phyloP scores from a whole-genome alignment of 1,140 invertebrate genomes.

The Diuraphis noxia region DNA sequence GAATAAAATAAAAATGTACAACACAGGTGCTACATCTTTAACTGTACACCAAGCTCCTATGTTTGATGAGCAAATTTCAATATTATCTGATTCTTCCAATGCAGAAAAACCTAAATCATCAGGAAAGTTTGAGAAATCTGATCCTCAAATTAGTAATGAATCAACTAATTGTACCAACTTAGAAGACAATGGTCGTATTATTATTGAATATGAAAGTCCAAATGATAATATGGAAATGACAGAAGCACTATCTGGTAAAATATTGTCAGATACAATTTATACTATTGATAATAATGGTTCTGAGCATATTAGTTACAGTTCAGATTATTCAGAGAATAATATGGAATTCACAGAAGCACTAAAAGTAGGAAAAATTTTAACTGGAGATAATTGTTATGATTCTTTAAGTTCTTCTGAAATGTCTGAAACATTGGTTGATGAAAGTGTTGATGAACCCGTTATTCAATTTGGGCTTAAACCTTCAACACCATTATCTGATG shows the following conservation, averaged over 20 bases:
- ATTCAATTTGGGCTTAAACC: not conserved
- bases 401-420: not conserved
- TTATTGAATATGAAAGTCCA: constrained; percentile 47
- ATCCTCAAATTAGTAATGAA: constrained; percentile 12
- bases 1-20: constrained; percentile 50
- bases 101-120: constrained; percentile 11
- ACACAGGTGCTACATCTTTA: constrained; percentile 26
- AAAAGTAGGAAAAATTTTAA: not conserved
- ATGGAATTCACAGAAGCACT: constrained; percentile 45
- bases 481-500: not conserved
- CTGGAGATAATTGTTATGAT: not conserved
- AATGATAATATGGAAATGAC: constrained; percentile 49
- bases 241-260: constrained; percentile 32
- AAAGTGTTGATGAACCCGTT: not conserved
- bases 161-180: constrained; percentile 22
- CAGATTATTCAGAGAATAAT: constrained; percentile 11
- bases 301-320: not conserved
- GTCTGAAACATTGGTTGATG: constrained; percentile 12
- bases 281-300: constrained; percentile 27
- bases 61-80: constrained; percentile 42
- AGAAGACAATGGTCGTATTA: not conserved
- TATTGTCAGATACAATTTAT: constrained; percentile 29
- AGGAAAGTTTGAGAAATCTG: constrained; percentile 26
- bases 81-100: constrained; percentile 40
- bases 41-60: constrained; percentile 19